Evolutionary conservation across 2,113 vertebrate species (phyloP).

Genomic region (Apus apus): DNA sequence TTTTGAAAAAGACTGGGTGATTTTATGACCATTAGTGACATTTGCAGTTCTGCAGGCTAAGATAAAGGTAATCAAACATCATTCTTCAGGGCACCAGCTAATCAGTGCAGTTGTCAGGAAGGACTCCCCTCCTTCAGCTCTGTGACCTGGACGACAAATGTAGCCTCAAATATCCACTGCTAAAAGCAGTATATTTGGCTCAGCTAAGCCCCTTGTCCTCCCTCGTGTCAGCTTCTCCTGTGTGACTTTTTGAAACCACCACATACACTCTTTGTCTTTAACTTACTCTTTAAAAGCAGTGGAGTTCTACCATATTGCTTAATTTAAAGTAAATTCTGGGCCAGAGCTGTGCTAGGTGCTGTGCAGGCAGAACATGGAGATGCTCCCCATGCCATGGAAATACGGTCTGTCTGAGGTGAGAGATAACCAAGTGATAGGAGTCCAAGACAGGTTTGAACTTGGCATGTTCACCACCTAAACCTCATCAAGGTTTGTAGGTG

Average conservation of each 20-base stretch:
- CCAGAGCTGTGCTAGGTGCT: background rate
- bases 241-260: background rate
- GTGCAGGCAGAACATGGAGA: background rate
- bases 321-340: background rate
- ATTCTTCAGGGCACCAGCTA: slow-evolving; percentile 62
- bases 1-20: slow-evolving; percentile 60
- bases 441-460: slow-evolving; percentile 6
- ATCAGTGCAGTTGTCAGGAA: slow-evolving; percentile 58
- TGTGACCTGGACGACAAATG: background rate
- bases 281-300: background rate
- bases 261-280: background rate
- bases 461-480: background rate
- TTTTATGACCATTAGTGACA: slow-evolving; percentile 67
- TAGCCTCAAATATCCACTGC: slow-evolving; percentile 18
- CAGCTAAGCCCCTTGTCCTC: background rate
- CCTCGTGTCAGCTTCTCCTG: background rate
- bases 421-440: background rate
- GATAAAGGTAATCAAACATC: slow-evolving; percentile 67
- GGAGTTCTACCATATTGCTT: background rate
- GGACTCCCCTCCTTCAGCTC: slow-evolving; percentile 40
- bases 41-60: slow-evolving; percentile 51
- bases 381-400: background rate
- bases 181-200: background rate
- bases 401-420: background rate
- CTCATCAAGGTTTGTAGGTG: slow-evolving; percentile 18